Percentiles rank a stretch among this genome's conserved stretches.
Evolutionary conservation across 2,888 invertebrate species (phyloP).

Genomic region (Timema podura): DNA sequence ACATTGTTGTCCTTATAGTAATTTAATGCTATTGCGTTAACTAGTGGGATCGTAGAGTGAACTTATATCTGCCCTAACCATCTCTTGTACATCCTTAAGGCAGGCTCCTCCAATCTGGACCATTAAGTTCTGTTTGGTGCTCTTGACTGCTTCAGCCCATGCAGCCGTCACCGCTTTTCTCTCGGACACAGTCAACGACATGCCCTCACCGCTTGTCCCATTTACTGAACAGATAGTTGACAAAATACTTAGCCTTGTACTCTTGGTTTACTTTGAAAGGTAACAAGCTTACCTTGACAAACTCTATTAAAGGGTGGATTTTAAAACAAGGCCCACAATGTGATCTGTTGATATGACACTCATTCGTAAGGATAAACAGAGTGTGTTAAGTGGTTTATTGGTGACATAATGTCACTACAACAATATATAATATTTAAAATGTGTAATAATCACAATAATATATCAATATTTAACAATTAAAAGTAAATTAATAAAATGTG

Average conservation of each 20-base stretch:
- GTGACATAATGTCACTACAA: background rate
- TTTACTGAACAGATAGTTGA: slow-evolving; percentile 54
- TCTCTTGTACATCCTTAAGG: slow-evolving; percentile 61
- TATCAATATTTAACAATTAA: background rate
- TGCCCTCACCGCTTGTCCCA: slow-evolving; percentile 76
- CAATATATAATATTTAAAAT: background rate
- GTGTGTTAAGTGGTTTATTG: background rate
- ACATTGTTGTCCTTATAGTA: too few species aligned
- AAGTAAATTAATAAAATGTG: too few species aligned
- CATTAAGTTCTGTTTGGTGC: slow-evolving; percentile 58
- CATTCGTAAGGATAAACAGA: background rate
- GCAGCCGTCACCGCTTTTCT: slow-evolving; percentile 61
- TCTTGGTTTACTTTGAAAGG: background rate
- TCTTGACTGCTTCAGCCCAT: slow-evolving; percentile 56
- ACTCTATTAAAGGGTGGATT: background rate
- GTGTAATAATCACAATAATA: background rate
- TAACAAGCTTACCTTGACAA: background rate
- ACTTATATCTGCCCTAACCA: slow-evolving; percentile 47
- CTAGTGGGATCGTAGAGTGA: too few species aligned
- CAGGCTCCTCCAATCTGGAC: slow-evolving; percentile 69
- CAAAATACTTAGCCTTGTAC: background rate
- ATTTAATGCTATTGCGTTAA: too few species aligned
- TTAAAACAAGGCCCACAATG: background rate
- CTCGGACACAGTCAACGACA: slow-evolving; percentile 61
- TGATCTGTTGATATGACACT: too few species aligned